Base-by-base conservation (phyloP, 2,888 invertebrate species). In the Adineta ricciae region DNA sequence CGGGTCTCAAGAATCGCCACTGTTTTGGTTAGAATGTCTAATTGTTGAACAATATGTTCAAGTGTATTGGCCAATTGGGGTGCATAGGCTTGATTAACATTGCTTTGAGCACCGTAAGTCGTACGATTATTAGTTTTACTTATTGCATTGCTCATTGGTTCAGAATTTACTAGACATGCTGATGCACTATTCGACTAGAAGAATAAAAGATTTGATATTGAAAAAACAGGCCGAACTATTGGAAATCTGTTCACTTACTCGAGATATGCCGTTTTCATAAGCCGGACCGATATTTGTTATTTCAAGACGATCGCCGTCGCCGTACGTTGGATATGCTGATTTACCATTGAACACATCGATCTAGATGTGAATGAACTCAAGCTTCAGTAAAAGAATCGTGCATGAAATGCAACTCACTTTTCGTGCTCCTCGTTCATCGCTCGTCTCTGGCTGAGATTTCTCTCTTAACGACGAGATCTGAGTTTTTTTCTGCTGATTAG, bases 21-120 rank as follows among this genome's bases (percentile, higher is more conserved):
- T 24, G 91, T 91, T 90, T 91, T 90, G 84, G 90, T 90, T 21
- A 91, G 87, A 54, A 91, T 89, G 87, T 91, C 90, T 56, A 91
- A 87, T 87, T 91, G 91, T 11, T 90, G 89, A 5, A 90, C 90
- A 84, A 91, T 90, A 85, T 90, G 89, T 86, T 90, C 89, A 87
- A 91, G 88, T 46, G 90, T 90, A 83, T 88, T 88, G 9, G 88
- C 87, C 82, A 90, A 86, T 86, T 89, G 88, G 49, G 41, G 41
- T 78, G 78, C 9, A 78, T 41, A 78, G 8, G 38, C 2, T n/a
- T 78, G 78, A 24, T 78, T 38, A 24, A 7, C 19, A 24, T 41
- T 24, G 11, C 2, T 41, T 78, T 41, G 41, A 9, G 41, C n/a
- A n/a, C 41, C 41, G 41, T 32, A 32, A 19, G 32, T 64, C 19